Conservation (phyloP, 2,113 vertebrate genomes). For the Mus pahari region DNA sequence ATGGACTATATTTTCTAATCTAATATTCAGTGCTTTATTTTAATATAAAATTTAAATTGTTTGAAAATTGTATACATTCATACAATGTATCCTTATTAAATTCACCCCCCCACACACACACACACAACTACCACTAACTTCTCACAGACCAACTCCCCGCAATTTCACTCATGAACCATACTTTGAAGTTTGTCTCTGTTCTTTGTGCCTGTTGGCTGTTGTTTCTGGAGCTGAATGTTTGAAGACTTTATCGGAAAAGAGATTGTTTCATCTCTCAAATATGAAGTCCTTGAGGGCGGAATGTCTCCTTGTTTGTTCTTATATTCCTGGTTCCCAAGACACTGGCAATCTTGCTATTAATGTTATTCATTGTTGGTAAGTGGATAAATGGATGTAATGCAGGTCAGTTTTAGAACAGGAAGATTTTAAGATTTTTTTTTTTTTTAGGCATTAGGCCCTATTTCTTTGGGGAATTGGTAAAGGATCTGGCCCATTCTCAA, state of each 20-base stretch:
- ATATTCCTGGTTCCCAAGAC: neutral
- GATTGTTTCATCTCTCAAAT: neutral
- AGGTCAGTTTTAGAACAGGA: neutral
- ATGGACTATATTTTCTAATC: neutral
- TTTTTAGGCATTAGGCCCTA: neutral
- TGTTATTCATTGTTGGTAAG: neutral
- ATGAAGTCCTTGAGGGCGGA: neutral
- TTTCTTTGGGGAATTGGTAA: neutral
- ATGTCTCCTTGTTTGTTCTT: neutral
- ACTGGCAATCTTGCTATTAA: neutral
- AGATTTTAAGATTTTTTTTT: neutral
- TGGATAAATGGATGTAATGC: constrained; percentile 7
- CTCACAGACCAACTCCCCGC: too few species aligned
- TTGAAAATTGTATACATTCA: neutral
- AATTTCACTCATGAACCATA: neutral
- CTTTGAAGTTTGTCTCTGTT: neutral
- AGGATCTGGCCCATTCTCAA: neutral
- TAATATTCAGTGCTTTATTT: neutral
- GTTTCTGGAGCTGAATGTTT: constrained; percentile 19
- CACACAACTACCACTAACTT: neutral
- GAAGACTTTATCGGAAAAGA: neutral
- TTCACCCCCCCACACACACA: neutral
- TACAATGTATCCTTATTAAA: neutral
- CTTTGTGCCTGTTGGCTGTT: neutral
- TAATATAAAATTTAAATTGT: neutral